Conservation (phyloP, 1,140 invertebrate species). For the Drosophila orosa region DNA sequence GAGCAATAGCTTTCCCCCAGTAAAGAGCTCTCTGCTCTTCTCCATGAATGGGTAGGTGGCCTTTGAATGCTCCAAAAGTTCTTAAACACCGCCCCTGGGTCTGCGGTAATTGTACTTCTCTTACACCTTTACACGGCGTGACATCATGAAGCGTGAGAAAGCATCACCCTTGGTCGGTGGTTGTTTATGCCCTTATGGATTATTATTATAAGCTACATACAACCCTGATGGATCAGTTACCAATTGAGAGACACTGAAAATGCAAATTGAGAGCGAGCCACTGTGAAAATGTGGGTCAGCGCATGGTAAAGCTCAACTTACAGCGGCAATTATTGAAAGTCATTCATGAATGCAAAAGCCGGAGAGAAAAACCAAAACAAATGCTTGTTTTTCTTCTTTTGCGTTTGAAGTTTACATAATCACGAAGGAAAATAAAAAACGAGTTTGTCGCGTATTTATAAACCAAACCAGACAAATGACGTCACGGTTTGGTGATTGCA, state of each 20-base stretch:
- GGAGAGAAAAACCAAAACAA: constrained; percentile 51
- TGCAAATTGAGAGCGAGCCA: constrained; percentile 26
- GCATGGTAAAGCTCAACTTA: constrained; percentile 62
- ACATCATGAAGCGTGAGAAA: constrained; percentile 78
- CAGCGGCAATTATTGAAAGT: constrained; percentile 65
- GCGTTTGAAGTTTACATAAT: constrained; percentile 62
- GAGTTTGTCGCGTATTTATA: constrained; percentile 54
- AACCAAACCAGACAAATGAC: constrained; percentile 53
- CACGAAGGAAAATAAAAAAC: constrained; percentile 28
- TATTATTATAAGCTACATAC: constrained; percentile 25
- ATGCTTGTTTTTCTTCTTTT: constrained; percentile 49
- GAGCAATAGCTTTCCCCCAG: not conserved
- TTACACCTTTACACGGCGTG: constrained; percentile 48
- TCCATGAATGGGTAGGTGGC: constrained; percentile 49
- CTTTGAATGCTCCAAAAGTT: constrained; percentile 33
- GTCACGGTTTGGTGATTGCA: constrained; percentile 69
- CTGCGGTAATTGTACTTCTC: constrained; percentile 34
- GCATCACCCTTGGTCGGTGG: constrained; percentile 54
- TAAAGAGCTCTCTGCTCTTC: not conserved
- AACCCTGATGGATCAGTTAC: constrained; percentile 44
- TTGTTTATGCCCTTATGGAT: constrained; percentile 24
- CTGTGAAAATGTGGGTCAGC: constrained; percentile 62
- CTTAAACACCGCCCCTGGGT: constrained; percentile 31
- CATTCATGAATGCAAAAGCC: constrained; percentile 65
- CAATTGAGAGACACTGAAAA: constrained; percentile 14